Evolutionary conservation across 2,113 vertebrate genomes (phyloP).

Genomic region (Cyprinodon variegatus): DNA sequence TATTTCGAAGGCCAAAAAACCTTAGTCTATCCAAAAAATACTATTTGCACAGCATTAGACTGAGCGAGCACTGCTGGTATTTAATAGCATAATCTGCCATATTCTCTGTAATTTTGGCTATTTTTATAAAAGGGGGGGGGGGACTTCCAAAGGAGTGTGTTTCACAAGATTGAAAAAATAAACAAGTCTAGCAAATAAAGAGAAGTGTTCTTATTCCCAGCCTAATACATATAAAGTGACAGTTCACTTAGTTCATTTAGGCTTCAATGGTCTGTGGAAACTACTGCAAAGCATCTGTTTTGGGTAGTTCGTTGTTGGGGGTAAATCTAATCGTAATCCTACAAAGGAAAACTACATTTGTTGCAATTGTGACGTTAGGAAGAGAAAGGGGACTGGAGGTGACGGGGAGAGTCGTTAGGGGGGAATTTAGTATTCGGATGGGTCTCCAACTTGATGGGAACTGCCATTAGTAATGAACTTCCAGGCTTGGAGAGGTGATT

Average conservation of each 20-base stretch:
- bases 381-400: constrained; percentile 49
- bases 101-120: neutral
- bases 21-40: constrained; percentile 29
- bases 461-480: constrained; percentile 77
- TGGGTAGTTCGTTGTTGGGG: constrained; percentile 56
- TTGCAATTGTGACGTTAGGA: constrained; percentile 68
- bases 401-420: constrained; percentile 23
- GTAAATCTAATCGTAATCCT: constrained; percentile 58
- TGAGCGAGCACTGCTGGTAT: neutral
- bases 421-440: constrained; percentile 72
- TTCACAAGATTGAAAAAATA: constrained; percentile 27
- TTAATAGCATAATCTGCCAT: constrained; percentile 13
- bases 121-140: constrained; percentile 20
- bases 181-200: constrained; percentile 58
- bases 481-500: constrained; percentile 68
- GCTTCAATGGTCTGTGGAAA: constrained; percentile 67
- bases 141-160: neutral
- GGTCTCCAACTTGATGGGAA: constrained; percentile 70
- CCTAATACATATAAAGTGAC: constrained; percentile 68
- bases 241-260: constrained; percentile 72
- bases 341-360: constrained; percentile 66
- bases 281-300: constrained; percentile 71
- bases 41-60: constrained; percentile 16
- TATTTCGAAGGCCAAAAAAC: constrained; percentile 40
- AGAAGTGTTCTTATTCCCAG: constrained; percentile 43